These are phyloP conservation scores for Chionis minor DNA, from an alignment of 2,113 vertebrate species.

Conservation along the genomic window DNA sequence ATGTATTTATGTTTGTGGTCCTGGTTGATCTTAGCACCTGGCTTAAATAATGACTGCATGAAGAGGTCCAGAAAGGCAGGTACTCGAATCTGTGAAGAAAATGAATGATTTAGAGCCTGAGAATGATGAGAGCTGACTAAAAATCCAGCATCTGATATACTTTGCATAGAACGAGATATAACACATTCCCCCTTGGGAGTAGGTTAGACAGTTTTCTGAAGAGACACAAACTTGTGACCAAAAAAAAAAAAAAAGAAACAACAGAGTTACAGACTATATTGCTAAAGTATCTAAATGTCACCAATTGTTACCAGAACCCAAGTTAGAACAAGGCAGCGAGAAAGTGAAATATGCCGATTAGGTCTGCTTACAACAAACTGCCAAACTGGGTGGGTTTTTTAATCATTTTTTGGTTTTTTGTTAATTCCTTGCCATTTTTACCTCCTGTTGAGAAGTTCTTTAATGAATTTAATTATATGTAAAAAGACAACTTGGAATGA, in stretches of 20 bases:
- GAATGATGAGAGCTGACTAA: background rate
- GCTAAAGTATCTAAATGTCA: background rate
- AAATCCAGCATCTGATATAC: background rate
- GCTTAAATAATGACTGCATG: slow-evolving; percentile 97
- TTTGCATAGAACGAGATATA: background rate
- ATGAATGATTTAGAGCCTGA: background rate
- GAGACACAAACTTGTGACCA: background rate
- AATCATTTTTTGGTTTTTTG: background rate
- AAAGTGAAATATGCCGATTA: background rate
- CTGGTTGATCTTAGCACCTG: slow-evolving; percentile 98
- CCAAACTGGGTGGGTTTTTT: background rate
- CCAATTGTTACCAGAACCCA: background rate
- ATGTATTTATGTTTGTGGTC: slow-evolving; percentile 99
- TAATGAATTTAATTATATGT: background rate
- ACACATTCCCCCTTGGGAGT: background rate
- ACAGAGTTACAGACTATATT: background rate
- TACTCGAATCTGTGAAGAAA: slow-evolving; percentile 85
- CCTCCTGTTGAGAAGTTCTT: background rate
- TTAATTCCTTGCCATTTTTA: background rate
- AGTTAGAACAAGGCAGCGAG: background rate
- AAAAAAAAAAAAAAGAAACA: background rate
- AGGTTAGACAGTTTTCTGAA: background rate
- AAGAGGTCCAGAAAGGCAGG: slow-evolving; percentile 97
- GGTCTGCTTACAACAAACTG: background rate
- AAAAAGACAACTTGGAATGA: background rate